Evolutionary conservation across 2,888 invertebrate genomes (phyloP), one percentile per base, ranked within the genome.

Genomic region (Agrotis exclamationis): DNA sequence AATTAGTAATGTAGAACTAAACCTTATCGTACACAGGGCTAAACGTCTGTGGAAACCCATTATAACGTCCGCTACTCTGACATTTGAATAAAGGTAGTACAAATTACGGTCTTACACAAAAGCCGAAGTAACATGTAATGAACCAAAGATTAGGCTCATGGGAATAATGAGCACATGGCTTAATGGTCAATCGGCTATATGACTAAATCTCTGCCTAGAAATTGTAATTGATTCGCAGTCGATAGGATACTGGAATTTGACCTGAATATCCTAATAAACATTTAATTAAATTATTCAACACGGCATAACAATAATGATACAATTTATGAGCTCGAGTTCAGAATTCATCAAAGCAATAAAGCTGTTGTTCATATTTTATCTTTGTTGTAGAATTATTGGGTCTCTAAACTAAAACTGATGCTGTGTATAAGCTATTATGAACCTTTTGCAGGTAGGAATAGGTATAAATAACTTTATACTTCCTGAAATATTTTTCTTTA

Each of bases 31-130:
- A 75, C 58, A 51, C 58, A 57, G 70, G 68, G 69, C 58, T 72
- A 74, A 79, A 80, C 74, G 87, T 85, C 86, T 79, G 66, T 82
- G 75, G 59, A 63, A 69, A 64, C 76, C 86, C 79, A 89, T 91
- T 90, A 87, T 86, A 82, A 68, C 84, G 87, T 87, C 89, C 74
- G 64, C 73, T 76, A 67, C 64, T 69, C 56, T 82, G 89, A 89
- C 89, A 89, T 91, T 90, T 91, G 87, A 87, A 91, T 90, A 90
- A 84, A 86, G 84, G 84, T 84, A 77, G 79, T 85, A 91, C 89
- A 90, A 90, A 89, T 89, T 87, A 85, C 74, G 68, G 76, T 48
- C 63, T 80, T 78, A 74, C 69, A 82, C 71, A 74, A 80, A 80
- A 71, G 72, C 75, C 67, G 54, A 39, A 76, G 75, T 74, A 83